Base-by-base conservation (phyloP, 2,888 invertebrate species). In the Eupithecia inturbata region DNA sequence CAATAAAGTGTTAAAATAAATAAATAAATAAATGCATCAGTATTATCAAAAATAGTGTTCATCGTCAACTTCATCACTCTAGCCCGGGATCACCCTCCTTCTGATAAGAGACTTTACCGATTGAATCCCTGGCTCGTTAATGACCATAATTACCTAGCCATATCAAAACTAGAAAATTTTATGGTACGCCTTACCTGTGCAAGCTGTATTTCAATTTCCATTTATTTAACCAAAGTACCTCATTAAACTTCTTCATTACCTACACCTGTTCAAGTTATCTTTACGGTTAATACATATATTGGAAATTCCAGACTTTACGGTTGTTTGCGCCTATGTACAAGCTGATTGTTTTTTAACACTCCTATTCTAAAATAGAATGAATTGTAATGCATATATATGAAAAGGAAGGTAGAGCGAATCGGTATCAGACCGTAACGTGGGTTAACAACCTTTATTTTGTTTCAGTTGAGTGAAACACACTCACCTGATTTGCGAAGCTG, bases 401-500 rank as follows among this genome's bases (percentile, higher is more conserved):
- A 83, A 83, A 83, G 85, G 87, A 87, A 90, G 85, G 87, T 83
- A 63, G 83, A 87, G 87, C 83, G 83, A 86, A 85, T 87, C 86
- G 85, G 88, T 91, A 92, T 89, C 91, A 90, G 92, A 92, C 89
- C 92, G 91, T 89, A 91, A 91, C 91, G 86, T 90, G 86, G 92
- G 92, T 92, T 91, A 92, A 91, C 89, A 92, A 92, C 92, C 92
- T 92, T 91, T 87, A 90, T 90, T 66, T 89, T 88, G 87, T 91
- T 80, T 86, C 85, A 84, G 85, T 82, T 87, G 85, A 86, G 83
- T 87, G 84, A 83, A 83, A 82, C 82, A 85, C 85, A 81, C 78
- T 79, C 76, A 77, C 78, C 73, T 79, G 79, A 77, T 73, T 77
- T 75, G 77, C 76, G 72, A 73, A 79, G 76, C 73, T 77, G 77